Evolutionary conservation across 2,888 invertebrate genomes (phyloP).

Genomic region (Spicauda simplicius): DNA sequence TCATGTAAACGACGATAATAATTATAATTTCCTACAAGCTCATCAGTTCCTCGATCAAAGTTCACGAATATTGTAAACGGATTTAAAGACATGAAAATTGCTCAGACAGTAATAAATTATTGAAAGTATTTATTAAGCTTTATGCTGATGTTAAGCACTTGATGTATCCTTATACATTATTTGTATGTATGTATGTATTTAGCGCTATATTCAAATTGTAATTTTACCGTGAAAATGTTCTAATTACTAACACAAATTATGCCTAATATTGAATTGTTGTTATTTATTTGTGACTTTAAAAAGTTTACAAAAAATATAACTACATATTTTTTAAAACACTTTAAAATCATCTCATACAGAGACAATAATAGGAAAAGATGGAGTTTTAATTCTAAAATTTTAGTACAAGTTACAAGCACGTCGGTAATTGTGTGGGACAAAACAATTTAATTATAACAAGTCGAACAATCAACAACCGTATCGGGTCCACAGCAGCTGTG

Average conservation of each 20-base stretch:
- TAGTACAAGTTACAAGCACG: slow-evolving; percentile 6
- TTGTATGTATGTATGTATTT: no score
- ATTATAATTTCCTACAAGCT: slow-evolving; percentile 20
- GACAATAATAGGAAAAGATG: background rate
- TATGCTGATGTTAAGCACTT: no score
- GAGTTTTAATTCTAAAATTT: background rate
- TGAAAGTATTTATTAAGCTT: background rate
- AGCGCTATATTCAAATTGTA: no score
- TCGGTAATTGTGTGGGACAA: slow-evolving; percentile 14
- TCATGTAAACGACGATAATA: slow-evolving; percentile 15
- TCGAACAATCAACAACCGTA: slow-evolving; percentile 23
- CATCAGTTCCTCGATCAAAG: slow-evolving; percentile 30
- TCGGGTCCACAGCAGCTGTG: slow-evolving; percentile 29
- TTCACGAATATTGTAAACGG: slow-evolving; percentile 4
- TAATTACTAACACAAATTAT: no score
- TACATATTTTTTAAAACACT: no score
- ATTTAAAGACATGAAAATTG: background rate
- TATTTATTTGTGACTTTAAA: no score
- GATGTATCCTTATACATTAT: no score
- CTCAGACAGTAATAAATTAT: background rate
- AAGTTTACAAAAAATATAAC: no score
- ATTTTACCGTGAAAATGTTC: no score
- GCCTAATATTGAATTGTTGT: no score
- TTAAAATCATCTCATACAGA: background rate
- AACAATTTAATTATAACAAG: slow-evolving; percentile 17